These are phyloP conservation scores for Pangasianodon hypophthalmus DNA, from an alignment of 2,113 vertebrate species.

Conservation along the genomic window DNA sequence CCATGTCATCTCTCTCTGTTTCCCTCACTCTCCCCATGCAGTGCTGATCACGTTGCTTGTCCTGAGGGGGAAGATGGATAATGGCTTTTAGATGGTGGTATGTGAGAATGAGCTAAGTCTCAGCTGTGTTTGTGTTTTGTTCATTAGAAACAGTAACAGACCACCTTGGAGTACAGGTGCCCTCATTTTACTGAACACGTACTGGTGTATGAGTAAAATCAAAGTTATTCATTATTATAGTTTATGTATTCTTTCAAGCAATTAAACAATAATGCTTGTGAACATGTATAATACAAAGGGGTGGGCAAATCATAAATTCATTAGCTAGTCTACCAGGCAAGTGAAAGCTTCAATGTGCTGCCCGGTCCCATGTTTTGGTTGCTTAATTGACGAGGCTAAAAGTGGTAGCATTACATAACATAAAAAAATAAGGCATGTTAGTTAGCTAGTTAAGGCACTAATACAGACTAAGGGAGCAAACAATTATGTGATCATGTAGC, in stretches of 20 bases:
- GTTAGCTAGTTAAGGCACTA: background rate
- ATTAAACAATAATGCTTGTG: background rate
- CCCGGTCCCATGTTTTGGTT: background rate
- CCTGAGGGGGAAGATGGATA: background rate
- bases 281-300: background rate
- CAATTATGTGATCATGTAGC: background rate
- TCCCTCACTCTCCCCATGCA: slow-evolving; percentile 36
- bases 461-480: background rate
- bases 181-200: background rate
- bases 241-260: background rate
- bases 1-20: background rate
- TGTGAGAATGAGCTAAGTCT: slow-evolving; percentile 60
- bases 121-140: slow-evolving; percentile 54
- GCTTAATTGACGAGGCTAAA: background rate
- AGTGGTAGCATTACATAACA: background rate
- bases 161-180: slow-evolving; percentile 16
- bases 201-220: background rate
- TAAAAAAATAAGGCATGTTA: background rate
- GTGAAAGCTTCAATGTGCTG: background rate
- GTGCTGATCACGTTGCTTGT: slow-evolving; percentile 43
- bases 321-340: background rate
- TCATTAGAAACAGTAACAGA: slow-evolving; percentile 19
- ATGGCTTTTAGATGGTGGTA: slow-evolving; percentile 55
- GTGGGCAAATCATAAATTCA: background rate
- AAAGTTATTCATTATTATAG: background rate